Evolutionary conservation across 2,888 invertebrate genomes (phyloP), one percentile per base, ranked within the genome.

Genomic region (Amphipoea lucens): DNA sequence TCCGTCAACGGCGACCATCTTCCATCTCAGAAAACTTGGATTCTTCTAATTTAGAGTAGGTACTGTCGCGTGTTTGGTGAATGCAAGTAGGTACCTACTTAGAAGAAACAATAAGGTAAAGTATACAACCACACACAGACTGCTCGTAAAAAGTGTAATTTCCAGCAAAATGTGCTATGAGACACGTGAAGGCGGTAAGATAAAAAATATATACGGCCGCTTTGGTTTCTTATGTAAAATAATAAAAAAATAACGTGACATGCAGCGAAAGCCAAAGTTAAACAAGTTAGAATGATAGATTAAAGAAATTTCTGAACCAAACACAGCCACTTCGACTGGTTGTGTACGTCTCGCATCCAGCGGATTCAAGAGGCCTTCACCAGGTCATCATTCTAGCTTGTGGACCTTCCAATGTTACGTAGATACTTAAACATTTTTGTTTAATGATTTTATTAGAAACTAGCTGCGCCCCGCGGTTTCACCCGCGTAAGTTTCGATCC

Each of bases 91-190:
- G 5, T 40, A 36, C 17, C 42, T 17, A 29, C 71, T 54, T 40
- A 17, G 40, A 57, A 71, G 40, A 78, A 69, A 81, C 78, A 83
- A 85, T 83, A 82, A 81, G 67, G 62, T 69, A 73, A 87, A 82
- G 74, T 74, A 83, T 70, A 67, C 72, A 67, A 60, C 66, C 66
- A 57, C 66, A 74, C 63, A 74, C 76, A 65, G 76, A 48, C 62
- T 57, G 79, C 81, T 87, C 87, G 85, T 88, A 88, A 88, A 88
- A 88, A 84, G 76, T 67, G 85, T 79, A 83, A 88, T 88, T 81
- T 86, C 72, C 72, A 69, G 74, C 80, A 79, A 76, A 80, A 86
- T 80, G 81, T 80, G 69, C 78, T 66, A 81, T 71, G 79, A 81
- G 77, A 66, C 71, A 75, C 71, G 71, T 76, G 78, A 82, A 83